Conservation (phyloP, 2,797 vertebrate genomes). For the Babyrousa celebensis region DNA sequence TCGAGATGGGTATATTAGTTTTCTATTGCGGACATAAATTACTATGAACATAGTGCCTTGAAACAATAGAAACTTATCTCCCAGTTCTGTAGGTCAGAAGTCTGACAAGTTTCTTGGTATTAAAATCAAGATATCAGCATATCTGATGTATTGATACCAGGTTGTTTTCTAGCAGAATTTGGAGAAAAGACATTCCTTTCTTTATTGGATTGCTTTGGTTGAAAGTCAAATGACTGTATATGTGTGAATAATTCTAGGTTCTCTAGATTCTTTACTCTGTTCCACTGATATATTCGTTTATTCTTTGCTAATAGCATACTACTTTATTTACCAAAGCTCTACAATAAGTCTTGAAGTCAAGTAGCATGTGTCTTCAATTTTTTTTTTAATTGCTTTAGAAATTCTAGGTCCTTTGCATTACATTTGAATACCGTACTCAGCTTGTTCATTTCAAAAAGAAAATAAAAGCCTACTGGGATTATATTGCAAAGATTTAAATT, state of each 20-base stretch:
- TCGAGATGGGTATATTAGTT: not conserved
- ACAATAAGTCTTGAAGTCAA: not conserved
- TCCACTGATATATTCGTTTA: too few species aligned
- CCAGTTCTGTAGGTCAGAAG: not conserved
- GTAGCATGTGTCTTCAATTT: not conserved
- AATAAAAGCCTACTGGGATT: not conserved
- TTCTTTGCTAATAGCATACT: not conserved
- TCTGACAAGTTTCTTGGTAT: not conserved
- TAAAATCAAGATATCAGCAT: not conserved
- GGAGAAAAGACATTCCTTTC: not conserved
- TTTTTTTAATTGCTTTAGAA: not conserved
- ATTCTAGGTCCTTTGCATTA: not conserved
- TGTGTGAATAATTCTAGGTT: not conserved
- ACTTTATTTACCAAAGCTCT: not conserved
- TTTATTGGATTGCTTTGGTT: not conserved
- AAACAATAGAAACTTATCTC: not conserved
- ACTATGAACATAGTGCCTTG: not conserved
- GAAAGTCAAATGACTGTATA: not conserved
- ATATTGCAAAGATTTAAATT: not conserved
- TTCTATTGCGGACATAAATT: not conserved
- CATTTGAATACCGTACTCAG: not conserved
- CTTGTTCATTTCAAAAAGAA: not conserved
- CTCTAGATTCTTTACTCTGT: not conserved
- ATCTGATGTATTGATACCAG: not conserved
- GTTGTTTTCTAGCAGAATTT: not conserved